Base-by-base conservation (phyloP, 2,113 vertebrate species). In the Pyxicephalus adspersus region DNA sequence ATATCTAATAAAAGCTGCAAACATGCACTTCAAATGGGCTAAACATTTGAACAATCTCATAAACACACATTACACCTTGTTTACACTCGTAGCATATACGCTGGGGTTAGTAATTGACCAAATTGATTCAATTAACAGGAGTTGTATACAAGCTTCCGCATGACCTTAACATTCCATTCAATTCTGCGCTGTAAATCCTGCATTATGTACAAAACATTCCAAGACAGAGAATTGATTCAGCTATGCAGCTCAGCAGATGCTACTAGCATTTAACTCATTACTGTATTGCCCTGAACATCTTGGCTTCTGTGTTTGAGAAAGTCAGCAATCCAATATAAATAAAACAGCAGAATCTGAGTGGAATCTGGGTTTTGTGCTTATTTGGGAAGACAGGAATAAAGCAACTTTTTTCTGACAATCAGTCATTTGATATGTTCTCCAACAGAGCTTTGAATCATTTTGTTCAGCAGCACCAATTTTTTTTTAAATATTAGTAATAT, bases 141-240 rank as follows among this genome's bases (percentile, higher is more conserved):
- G 38, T 23, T 64, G 18, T 63, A 22, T 29, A 29, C 60, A 76
- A 29, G 22, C 68, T 55, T 31, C 50, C 29, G 45, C 0, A 25
- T 50, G 58, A 64, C 60, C 45, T 51, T 28, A 76, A 45, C 23
- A 76, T 63, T 51, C 22, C 38, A 63, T 76, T 45, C 50, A 61
- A 60, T 45, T 28, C 55, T 75, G 55, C 11, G 23, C 58, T 16
- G 34, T 34, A 64, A 76, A 76, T 64, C 74, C 38, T 20, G 45
- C 26, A 60, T 60, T 64, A 45, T 76, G 74, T 76, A 76, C 58
- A 76, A 23, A 76, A 63, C 19, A 64, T 26, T 28, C 58, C 58
- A 28, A 20, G 38, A n/a, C 18, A 76, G 38, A n/a, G 60, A 64
- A 45, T 45, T 45, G 60, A 64, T 76, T 76, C 58, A 25, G 57